A percentile compares a stretch with the other conserved stretches of the same genome.
Conservation (phyloP, 2,888 invertebrate genomes). For the Machimus atricapillus region DNA sequence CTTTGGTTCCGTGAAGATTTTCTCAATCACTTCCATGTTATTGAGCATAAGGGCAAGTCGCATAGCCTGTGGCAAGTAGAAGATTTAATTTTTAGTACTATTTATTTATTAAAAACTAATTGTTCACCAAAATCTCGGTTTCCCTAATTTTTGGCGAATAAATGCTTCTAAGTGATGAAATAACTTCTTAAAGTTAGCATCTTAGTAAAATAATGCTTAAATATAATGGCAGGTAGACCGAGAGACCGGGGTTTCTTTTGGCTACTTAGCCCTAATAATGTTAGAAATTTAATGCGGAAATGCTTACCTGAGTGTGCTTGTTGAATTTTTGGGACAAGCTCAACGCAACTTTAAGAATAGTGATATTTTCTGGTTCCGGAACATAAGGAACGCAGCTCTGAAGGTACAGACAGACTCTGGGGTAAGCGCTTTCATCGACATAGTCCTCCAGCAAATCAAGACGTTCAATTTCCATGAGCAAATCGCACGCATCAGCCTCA, state of each 20-base stretch:
- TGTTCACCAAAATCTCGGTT: neutral
- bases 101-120: no score
- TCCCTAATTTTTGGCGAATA: no score
- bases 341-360: conserved; percentile 81
- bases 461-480: conserved; percentile 96
- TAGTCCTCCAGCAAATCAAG: conserved; percentile 85
- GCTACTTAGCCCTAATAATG: neutral
- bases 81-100: neutral
- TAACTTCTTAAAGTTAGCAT: no score
- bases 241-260: no score
- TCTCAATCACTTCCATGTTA: conserved; percentile 77
- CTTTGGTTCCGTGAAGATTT: conserved; percentile 82
- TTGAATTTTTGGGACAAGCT: conserved; percentile 86
- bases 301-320: conserved; percentile 75
- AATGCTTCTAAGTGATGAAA: no score
- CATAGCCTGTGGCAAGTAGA: conserved; percentile 67
- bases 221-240: no score
- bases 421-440: conserved; percentile 88
- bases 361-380: conserved; percentile 90
- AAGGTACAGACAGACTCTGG: conserved; percentile 88
- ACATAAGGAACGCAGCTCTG: conserved; percentile 93
- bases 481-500: conserved; percentile 97
- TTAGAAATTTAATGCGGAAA: neutral
- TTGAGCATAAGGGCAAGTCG: conserved; percentile 92
- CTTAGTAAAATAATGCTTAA: no score